Evolutionary conservation across 2,888 invertebrate genomes (phyloP).

Genomic region (Bursaphelenchus okinawaensis): DNA sequence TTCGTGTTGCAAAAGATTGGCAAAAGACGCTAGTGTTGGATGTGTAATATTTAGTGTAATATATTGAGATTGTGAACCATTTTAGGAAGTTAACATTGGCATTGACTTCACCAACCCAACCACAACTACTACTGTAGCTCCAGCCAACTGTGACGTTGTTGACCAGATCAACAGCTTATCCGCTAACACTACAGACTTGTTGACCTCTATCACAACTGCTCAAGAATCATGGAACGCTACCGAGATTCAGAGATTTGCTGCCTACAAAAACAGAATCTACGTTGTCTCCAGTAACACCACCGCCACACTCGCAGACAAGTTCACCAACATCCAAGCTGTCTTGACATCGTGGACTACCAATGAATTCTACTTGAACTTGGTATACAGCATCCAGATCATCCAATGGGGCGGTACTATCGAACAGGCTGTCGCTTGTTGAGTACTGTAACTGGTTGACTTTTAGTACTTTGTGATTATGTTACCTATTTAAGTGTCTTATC

Average conservation of each 20-base stretch:
- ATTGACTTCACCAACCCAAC: neutral
- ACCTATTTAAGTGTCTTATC: no score
- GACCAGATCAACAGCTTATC: neutral
- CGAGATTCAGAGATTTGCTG: neutral
- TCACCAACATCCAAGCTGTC: neutral
- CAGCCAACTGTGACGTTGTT: neutral
- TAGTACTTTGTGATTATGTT: no score
- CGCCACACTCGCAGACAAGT: neutral
- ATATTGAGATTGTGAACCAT: no score
- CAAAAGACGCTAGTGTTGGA: neutral
- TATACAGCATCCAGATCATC: neutral
- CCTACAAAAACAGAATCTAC: conserved; percentile 3
- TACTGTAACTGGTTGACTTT: no score
- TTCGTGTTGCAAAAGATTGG: no score
- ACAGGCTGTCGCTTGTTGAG: no score
- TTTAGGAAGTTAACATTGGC: neutral
- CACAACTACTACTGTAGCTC: neutral
- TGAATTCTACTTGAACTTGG: neutral
- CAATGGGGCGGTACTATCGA: neutral
- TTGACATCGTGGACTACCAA: neutral
- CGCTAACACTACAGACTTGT: neutral
- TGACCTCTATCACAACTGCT: neutral
- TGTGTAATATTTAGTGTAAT: neutral
- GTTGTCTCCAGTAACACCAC: neutral
- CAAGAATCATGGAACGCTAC: neutral